A percentile compares a stretch with the other conserved stretches of the same genome.
Evolutionary conservation across 2,797 vertebrate genomes (phyloP).

Genomic region (Microctenopoma stevenorrisi): DNA sequence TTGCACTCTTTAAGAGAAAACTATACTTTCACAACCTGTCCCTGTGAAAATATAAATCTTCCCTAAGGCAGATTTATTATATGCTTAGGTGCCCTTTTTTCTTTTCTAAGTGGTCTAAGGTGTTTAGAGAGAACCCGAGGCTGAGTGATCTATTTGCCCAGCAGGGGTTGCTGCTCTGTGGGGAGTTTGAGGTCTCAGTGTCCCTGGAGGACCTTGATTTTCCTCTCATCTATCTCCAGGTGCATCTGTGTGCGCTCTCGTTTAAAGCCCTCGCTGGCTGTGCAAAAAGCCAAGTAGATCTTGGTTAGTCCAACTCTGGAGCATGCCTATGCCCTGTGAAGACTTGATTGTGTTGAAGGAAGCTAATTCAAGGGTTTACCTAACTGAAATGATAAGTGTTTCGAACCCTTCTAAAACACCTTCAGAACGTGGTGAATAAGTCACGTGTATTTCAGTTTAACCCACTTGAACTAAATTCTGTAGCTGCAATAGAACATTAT

Average conservation of each 20-base stretch:
- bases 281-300: constrained; percentile 64
- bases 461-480: not conserved
- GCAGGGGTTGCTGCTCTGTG: constrained; percentile 68
- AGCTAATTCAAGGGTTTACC: constrained; percentile 30
- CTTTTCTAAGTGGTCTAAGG: constrained; percentile 65
- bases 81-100: constrained; percentile 44
- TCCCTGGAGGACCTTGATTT: constrained; percentile 69
- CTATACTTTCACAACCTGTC: constrained; percentile 23
- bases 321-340: constrained; percentile 50
- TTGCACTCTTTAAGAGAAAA: constrained; percentile 31
- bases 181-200: constrained; percentile 72
- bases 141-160: constrained; percentile 66
- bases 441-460: constrained; percentile 11
- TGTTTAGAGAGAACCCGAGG: constrained; percentile 61
- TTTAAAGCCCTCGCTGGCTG: constrained; percentile 63
- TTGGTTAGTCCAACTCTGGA: constrained; percentile 49
- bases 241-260: constrained; percentile 55
- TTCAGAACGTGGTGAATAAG: constrained; percentile 9
- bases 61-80: constrained; percentile 67
- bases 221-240: constrained; percentile 70
- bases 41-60: constrained; percentile 48
- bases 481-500: no score
- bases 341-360: constrained; percentile 48
- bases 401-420: constrained; percentile 6
- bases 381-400: constrained; percentile 37